A percentile compares a stretch with the other conserved stretches of the same genome.
Evolutionary conservation across 2,113 vertebrate species (phyloP).

Genomic region (Cepphus grylle): DNA sequence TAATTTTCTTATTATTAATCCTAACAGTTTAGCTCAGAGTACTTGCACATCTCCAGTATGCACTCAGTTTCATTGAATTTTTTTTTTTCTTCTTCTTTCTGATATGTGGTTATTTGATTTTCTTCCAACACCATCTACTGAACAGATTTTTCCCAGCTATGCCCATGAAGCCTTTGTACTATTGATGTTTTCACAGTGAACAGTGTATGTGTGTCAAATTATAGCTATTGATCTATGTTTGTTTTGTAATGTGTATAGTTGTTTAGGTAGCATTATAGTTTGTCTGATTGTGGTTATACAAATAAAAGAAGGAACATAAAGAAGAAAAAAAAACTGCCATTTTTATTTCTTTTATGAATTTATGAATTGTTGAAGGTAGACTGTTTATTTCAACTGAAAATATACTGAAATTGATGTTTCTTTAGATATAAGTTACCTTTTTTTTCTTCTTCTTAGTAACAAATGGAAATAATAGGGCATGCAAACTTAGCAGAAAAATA

Average conservation of each 20-base stretch:
- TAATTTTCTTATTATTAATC: conserved; percentile 74
- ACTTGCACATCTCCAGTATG: conserved; percentile 59
- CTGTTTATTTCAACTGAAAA: conserved; percentile 70
- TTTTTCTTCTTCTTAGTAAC: conserved; percentile 31
- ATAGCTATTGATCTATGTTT: conserved; percentile 76
- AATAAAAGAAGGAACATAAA: conserved; percentile 52
- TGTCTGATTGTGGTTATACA: conserved; percentile 55
- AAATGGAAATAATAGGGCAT: conserved; percentile 35
- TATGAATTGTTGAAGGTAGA: conserved; percentile 34
- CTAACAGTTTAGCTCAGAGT: conserved; percentile 58
- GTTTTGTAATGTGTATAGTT: conserved; percentile 68
- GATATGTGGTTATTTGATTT: conserved; percentile 74
- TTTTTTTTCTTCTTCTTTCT: conserved; percentile 23
- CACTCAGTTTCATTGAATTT: conserved; percentile 57
- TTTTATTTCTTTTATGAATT: conserved; percentile 55
- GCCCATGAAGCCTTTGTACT: conserved; percentile 68
- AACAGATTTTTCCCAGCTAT: conserved; percentile 68
- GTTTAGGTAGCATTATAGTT: conserved; percentile 67
- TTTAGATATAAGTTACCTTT: conserved; percentile 48
- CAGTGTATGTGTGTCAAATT: conserved; percentile 68
- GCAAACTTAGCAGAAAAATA: not conserved
- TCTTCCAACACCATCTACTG: conserved; percentile 64
- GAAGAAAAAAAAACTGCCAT: not conserved
- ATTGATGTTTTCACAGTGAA: conserved; percentile 75
- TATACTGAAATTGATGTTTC: conserved; percentile 51